Percentiles rank a stretch among this genome's conserved stretches.
Conservation (phyloP, 2,797 vertebrate species). For the Loriculus beryllinus region DNA sequence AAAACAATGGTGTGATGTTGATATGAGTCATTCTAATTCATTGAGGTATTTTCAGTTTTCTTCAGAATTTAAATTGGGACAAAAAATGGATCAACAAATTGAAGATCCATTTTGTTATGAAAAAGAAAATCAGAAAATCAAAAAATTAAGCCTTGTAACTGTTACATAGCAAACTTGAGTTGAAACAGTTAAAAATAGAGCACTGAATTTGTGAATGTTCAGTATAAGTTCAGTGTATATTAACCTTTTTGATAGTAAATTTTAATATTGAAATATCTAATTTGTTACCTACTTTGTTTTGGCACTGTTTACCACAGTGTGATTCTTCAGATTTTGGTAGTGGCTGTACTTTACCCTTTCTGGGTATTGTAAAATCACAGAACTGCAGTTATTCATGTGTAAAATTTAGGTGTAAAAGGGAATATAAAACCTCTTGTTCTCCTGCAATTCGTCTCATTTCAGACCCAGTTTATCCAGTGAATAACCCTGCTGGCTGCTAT, state of each 20-base stretch:
- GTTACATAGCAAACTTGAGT: not conserved
- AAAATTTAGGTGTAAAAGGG: not conserved
- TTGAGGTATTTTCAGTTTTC: not conserved
- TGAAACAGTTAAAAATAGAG: not conserved
- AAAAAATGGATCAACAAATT: not conserved
- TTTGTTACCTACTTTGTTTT: not conserved
- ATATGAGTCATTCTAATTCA: not conserved
- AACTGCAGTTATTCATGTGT: not conserved
- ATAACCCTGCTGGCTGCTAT: constrained; percentile 87
- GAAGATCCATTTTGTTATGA: not conserved
- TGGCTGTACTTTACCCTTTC: not conserved
- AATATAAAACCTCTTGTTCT: not conserved
- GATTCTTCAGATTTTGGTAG: not conserved
- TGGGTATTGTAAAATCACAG: not conserved
- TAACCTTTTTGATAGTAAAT: not conserved
- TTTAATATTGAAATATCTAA: not conserved
- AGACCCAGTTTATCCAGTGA: constrained; percentile 84
- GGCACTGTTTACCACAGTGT: not conserved
- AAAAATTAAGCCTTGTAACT: not conserved
- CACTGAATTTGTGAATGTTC: not conserved
- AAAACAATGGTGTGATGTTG: not conserved
- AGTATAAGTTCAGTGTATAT: not conserved
- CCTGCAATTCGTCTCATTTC: not conserved
- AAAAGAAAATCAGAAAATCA: not conserved
- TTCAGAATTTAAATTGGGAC: not conserved